phyloP scores from a whole-genome alignment of 2,888 invertebrate species.

The Andrena bucephala region DNA sequence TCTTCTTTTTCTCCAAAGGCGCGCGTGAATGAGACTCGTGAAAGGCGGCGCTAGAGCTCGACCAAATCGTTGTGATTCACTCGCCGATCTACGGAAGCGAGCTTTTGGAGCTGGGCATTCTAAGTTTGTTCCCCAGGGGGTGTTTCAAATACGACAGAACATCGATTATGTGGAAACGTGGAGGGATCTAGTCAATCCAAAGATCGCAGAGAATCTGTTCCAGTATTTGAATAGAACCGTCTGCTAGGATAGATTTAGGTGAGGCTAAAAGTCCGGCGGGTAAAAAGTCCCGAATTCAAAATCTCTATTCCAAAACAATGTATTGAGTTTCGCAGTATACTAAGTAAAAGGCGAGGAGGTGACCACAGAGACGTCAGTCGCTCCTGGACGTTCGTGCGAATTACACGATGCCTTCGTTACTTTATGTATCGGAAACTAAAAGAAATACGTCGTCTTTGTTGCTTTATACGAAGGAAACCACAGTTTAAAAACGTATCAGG shows the following conservation, averaged over 20 bases:
- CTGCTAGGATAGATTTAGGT: not conserved
- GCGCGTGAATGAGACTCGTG: not conserved
- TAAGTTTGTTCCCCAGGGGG: not conserved
- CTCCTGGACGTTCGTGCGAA: no score
- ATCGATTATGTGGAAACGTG: not conserved
- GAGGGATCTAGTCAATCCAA: not conserved
- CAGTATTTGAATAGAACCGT: not conserved
- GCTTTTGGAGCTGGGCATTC: not conserved
- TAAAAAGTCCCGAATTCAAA: no score
- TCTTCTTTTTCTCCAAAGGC: not conserved
- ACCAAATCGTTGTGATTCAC: not conserved
- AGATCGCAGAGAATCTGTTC: not conserved
- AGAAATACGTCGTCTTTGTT: no score
- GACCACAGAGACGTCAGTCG: no score
- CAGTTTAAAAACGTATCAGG: no score
- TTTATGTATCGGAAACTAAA: no score
- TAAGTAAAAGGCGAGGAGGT: no score
- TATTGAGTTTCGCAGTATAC: no score
- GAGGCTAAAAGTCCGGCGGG: no score
- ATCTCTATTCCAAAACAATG: no score
- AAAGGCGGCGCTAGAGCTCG: slow-evolving; percentile 4
- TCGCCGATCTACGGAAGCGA: not conserved
- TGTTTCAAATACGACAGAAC: not conserved
- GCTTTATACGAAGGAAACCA: no score
- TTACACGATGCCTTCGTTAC: no score